These are phyloP conservation scores for Andrena minutula DNA, from an alignment of 2,888 invertebrate genomes.

Conservation along the genomic window DNA sequence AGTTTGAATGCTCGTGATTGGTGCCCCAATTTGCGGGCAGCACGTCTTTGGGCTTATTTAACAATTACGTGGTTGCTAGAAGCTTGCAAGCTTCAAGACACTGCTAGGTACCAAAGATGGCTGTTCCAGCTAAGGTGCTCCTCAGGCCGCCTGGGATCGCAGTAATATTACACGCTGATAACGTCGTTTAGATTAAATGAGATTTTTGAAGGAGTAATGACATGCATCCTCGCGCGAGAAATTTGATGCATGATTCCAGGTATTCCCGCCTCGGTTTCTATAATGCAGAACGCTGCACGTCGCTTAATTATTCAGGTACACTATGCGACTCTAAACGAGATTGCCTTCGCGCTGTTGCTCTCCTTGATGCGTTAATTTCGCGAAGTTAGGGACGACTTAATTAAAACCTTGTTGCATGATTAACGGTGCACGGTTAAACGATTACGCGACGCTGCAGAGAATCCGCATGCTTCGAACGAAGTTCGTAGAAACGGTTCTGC, in stretches of 20 bases:
- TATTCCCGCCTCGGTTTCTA: constrained; percentile 36
- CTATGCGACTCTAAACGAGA: constrained; percentile 47
- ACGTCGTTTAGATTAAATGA: neutral
- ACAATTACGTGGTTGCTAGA: no score
- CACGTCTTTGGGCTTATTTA: no score
- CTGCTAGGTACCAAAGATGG: no score
- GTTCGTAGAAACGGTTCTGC: neutral
- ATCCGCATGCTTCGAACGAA: neutral
- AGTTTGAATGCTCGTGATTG: no score
- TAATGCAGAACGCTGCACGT: constrained; percentile 12
- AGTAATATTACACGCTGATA: neutral
- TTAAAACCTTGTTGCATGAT: constrained; percentile 48
- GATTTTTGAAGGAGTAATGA: neutral
- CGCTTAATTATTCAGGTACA: constrained; percentile 51
- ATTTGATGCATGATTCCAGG: constrained; percentile 22
- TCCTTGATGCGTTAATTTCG: constrained; percentile 50
- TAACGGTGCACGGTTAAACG: constrained; percentile 12
- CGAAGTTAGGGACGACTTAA: constrained; percentile 40
- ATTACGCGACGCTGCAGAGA: constrained; percentile 8
- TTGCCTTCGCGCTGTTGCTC: constrained; percentile 42
- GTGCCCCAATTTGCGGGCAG: no score
- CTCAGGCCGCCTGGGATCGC: no score
- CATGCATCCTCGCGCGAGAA: neutral
- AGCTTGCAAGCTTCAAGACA: no score
- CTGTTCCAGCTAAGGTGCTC: no score